phyloP scores from a whole-genome alignment of 2,888 invertebrate species.

The Dugesia japonica region DNA sequence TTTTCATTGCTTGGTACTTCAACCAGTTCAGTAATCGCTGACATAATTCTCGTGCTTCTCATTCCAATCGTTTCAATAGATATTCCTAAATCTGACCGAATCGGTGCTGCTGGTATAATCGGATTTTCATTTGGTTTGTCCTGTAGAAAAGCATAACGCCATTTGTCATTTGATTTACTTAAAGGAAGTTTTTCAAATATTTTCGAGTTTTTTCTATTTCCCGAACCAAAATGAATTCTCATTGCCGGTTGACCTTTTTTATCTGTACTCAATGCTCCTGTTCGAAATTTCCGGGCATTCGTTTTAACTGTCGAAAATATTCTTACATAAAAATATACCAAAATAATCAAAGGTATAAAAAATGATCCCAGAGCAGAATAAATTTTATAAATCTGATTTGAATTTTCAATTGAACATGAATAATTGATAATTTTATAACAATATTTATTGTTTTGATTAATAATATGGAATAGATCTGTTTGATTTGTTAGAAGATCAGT shows the following conservation, averaged over 20 bases:
- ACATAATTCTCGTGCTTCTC: conserved; percentile 3
- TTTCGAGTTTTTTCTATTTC: neutral
- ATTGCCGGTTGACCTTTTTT: conserved; percentile 13
- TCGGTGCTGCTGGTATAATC: neutral
- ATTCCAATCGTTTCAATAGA: neutral
- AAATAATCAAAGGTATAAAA: conserved; percentile 24
- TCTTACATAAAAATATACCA: conserved; percentile 23
- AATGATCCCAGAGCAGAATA: conserved; percentile 32
- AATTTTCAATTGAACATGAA: conserved; percentile 11
- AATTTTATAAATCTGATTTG: conserved; percentile 3
- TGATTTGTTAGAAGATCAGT: neutral
- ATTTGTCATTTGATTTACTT: neutral
- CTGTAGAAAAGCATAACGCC: neutral
- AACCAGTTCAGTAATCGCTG: neutral
- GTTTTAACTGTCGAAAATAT: conserved; percentile 22
- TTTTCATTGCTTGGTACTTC: neutral
- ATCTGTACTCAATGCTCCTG: conserved; percentile 11
- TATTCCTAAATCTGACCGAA: neutral
- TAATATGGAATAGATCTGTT: neutral
- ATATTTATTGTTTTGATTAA: neutral
- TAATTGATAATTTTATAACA: neutral
- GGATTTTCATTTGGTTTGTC: neutral
- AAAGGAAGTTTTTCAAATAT: conserved; percentile 13
- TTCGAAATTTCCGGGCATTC: conserved; percentile 17
- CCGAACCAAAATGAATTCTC: conserved; percentile 21